Base-by-base conservation (phyloP, 2,888 invertebrate species). In the Julus scandinavius region DNA sequence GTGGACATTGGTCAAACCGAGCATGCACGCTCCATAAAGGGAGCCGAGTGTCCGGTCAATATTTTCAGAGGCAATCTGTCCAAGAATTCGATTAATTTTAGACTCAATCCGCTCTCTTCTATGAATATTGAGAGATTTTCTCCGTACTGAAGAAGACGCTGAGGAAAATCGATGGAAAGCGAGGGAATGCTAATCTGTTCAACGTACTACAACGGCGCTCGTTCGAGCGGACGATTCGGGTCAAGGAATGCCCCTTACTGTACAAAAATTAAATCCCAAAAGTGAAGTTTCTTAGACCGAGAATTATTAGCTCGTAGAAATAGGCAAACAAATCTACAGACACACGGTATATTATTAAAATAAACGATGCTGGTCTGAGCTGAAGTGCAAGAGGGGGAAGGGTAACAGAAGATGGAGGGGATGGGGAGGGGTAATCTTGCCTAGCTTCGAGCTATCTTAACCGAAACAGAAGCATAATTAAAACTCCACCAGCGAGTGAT, bases 61-160 rank as follows among this genome's bases (percentile, higher is more conserved):
- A 72, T 72, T 72, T 72, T 72, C 72, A 13, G 72, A 72, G 72
- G 72, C 72, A 72, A 72, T 72, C 72, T 72, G 72, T 72, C 29
- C 72, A 72, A 29, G 72, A 72, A 80, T 80, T 80, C 80, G 80
- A 80, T 80, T 80, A 80, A 80, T 80, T 80, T 80, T 80, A 29
- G 80, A 13, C 13, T 80, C 80, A 80, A 80, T 29, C 72, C 38
- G 38, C 38, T 38, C 80, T 80, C 38, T 38, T 80, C 80, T 29
- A 80, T 80, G 80, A 80, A 80, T 80, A 80, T 13, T 80, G 80
- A 80, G 80, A 80, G 29, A 38, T 38, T 38, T n/a, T n/a, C 11
- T 38, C 15, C 80, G 3, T 7, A 38, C 80, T 9, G 29, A 7
- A 80, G n/a, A 58, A 45, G 54, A 29, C n/a, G 72, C 4, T 29